These are phyloP conservation scores for Cassiopea xamachana DNA, from an alignment of 30 jellyfish, hydroid and myxozoan species.

Conservation along the genomic window DNA sequence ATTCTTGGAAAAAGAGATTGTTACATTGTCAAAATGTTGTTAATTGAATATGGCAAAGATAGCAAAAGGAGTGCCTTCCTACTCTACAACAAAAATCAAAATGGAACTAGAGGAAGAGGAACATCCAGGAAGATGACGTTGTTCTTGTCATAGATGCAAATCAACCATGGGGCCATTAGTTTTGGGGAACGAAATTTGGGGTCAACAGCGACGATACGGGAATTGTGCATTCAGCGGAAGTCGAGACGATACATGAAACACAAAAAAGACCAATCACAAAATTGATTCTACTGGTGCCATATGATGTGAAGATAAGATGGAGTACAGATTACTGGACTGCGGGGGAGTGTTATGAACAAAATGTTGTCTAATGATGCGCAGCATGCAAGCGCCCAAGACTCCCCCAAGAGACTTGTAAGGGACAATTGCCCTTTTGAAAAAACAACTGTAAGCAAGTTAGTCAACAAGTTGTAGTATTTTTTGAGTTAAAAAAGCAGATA, in stretches of 20 bases:
- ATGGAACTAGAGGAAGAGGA: slow-evolving; percentile 34
- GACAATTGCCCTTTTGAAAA: too few relatives aligned
- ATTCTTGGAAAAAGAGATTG: neutral
- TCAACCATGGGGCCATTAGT: slow-evolving; percentile 24
- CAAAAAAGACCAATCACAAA: neutral
- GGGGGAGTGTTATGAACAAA: too few relatives aligned
- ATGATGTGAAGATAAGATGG: too few relatives aligned
- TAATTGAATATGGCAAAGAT: slow-evolving; percentile 13
- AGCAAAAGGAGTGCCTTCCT: slow-evolving; percentile 19
- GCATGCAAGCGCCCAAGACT: too few relatives aligned
- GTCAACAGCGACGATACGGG: slow-evolving; percentile 28
- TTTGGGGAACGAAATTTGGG: slow-evolving; percentile 13
- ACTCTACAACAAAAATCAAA: slow-evolving; percentile 23
- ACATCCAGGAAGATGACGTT: slow-evolving; percentile 23
- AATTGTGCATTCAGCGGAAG: slow-evolving; percentile 30
- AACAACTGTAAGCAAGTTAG: too few relatives aligned
- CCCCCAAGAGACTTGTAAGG: too few relatives aligned
- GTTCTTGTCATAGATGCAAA: slow-evolving; percentile 39
- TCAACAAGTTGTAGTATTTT: too few relatives aligned
- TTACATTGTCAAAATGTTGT: slow-evolving; percentile 4
- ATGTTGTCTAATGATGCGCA: too few relatives aligned
- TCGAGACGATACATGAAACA: neutral
- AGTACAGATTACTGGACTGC: too few relatives aligned
- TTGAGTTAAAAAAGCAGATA: too few relatives aligned
- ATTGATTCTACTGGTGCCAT: too few relatives aligned